Evolutionary conservation across 2,888 invertebrate species (phyloP).

Genomic region (Nomada fucata): DNA sequence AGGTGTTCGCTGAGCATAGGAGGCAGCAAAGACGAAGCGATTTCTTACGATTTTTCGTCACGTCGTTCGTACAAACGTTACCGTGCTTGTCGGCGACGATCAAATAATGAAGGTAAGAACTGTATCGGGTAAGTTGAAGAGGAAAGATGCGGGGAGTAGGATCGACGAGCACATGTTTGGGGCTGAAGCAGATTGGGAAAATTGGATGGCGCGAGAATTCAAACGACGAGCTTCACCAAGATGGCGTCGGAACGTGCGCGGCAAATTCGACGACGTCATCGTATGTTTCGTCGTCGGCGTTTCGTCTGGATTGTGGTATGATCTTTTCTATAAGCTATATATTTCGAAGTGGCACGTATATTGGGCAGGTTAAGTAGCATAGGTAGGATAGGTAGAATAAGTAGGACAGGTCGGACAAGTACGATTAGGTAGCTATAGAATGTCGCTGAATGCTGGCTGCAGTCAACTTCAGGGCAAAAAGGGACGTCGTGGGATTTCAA

Average conservation of each 20-base stretch:
- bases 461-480: too few relatives aligned
- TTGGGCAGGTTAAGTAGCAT: too few relatives aligned
- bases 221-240: neutral
- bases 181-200: neutral
- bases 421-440: too few relatives aligned
- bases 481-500: too few relatives aligned
- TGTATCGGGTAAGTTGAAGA: neutral
- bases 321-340: too few relatives aligned
- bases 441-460: too few relatives aligned
- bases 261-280: neutral
- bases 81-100: neutral
- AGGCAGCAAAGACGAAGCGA: neutral
- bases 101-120: neutral
- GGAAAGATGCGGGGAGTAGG: neutral
- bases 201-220: neutral
- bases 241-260: conserved; percentile 11
- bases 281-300: too few relatives aligned
- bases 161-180: neutral
- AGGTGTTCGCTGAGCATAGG: neutral
- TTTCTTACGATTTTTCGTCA: too few relatives aligned
- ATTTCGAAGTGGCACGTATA: too few relatives aligned
- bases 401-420: too few relatives aligned
- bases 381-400: too few relatives aligned
- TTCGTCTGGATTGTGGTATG: too few relatives aligned
- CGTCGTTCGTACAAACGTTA: neutral